phyloP scores from a whole-genome alignment of 2,888 invertebrate species.

The Bugulina stolonifera region DNA sequence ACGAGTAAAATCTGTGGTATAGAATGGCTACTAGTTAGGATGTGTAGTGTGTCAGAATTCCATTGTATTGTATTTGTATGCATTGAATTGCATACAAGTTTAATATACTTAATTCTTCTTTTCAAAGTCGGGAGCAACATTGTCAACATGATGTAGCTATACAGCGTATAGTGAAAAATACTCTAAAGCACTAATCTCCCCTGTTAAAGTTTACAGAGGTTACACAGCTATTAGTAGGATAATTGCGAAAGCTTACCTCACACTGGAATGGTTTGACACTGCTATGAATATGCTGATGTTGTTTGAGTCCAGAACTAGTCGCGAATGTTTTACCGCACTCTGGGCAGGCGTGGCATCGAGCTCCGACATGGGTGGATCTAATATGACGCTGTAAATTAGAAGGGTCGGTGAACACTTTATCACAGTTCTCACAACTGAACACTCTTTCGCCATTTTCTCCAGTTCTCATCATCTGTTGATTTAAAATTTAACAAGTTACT shows the following conservation, averaged over 20 bases:
- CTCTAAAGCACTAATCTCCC: too few species aligned
- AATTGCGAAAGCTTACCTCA: conserved; percentile 53
- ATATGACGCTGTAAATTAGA: conserved; percentile 94
- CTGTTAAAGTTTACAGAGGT: too few species aligned
- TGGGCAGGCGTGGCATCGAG: conserved; percentile 90
- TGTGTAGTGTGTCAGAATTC: too few species aligned
- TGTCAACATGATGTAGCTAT: too few species aligned
- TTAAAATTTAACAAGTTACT: not conserved
- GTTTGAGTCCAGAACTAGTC: conserved; percentile 93
- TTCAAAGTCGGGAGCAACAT: too few species aligned
- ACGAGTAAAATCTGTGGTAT: too few species aligned
- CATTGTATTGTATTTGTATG: too few species aligned
- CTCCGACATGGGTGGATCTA: conserved; percentile 88
- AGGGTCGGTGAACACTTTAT: conserved; percentile 75
- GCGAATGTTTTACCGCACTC: conserved; percentile 99
- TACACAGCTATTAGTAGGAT: too few species aligned
- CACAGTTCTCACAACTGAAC: conserved; percentile 80
- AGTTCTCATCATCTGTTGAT: not conserved
- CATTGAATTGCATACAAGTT: too few species aligned
- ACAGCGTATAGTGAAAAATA: too few species aligned
- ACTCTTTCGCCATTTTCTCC: conserved; percentile 23
- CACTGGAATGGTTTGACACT: conserved; percentile 96
- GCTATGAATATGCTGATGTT: conserved; percentile 98
- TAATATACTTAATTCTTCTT: too few species aligned
- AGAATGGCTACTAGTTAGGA: too few species aligned